A percentile compares a stretch with the other conserved stretches of the same genome.
These are phyloP conservation scores for Vicugna pacos DNA, from an alignment of 2,113 vertebrate species.

Conservation along the genomic window DNA sequence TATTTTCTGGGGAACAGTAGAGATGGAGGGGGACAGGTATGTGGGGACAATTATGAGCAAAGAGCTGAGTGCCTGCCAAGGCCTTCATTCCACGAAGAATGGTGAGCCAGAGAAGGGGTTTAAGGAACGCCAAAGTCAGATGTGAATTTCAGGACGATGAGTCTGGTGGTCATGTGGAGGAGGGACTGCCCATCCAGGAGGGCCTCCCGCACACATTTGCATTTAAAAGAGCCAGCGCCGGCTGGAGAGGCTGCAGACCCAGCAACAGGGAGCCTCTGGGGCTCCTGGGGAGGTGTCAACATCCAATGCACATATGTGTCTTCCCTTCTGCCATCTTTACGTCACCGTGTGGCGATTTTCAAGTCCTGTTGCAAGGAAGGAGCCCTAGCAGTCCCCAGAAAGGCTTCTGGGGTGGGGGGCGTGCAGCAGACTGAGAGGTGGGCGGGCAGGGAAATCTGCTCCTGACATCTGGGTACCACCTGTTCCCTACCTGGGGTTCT, in stretches of 20 bases:
- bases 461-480: not conserved
- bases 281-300: not conserved
- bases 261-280: fast-evolving
- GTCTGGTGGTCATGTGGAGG: too few species aligned
- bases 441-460: not conserved
- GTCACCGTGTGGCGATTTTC: not conserved
- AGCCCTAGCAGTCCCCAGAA: not conserved
- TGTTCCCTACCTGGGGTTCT: not conserved
- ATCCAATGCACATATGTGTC: not conserved
- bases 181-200: fast-evolving
- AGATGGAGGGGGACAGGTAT: not conserved
- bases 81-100: not conserved
- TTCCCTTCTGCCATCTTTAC: not conserved
- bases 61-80: not conserved
- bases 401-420: not conserved
- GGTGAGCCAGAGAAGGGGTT: not conserved
- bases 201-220: not conserved
- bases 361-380: not conserved
- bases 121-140: not conserved
- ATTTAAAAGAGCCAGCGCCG: too few species aligned
- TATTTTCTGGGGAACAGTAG: not conserved
- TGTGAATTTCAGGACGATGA: not conserved
- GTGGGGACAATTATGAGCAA: not conserved
- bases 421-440: not conserved
- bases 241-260: not conserved